A percentile compares a stretch with the other conserved stretches of the same genome.
Evolutionary conservation across 92 coral and sea anemone genomes (phyloP).

Genomic region (Phymanthus crucifer): DNA sequence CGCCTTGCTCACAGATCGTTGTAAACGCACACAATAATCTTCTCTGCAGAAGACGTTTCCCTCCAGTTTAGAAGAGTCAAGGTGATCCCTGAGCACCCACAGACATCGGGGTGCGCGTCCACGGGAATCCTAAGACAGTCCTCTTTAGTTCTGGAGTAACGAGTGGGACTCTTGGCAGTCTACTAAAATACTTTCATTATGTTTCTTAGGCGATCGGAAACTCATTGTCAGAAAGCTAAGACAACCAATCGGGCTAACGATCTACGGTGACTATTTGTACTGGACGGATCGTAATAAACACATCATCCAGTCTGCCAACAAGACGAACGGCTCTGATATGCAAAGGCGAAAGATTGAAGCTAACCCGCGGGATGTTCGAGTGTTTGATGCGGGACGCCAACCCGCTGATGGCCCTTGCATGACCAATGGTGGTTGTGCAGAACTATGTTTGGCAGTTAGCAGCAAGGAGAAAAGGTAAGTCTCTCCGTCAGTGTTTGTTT

Average conservation of each 20-base stretch:
- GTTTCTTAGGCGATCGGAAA: constrained; percentile 12
- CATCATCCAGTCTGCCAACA: constrained; percentile 45
- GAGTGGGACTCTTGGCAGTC: no score
- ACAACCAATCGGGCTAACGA: constrained; percentile 62
- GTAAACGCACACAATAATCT: no score
- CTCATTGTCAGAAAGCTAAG: neutral
- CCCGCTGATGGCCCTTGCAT: constrained; percentile 70
- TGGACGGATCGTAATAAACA: constrained; percentile 57
- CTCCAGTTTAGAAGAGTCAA: no score
- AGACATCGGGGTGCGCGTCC: no score
- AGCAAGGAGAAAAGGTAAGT: constrained; percentile 59
- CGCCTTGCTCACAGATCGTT: no score
- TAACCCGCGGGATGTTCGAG: constrained; percentile 58
- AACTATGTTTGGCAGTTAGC: constrained; percentile 78
- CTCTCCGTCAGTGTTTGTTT: no score
- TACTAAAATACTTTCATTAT: no score
- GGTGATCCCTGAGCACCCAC: no score
- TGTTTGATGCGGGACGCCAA: constrained; percentile 73
- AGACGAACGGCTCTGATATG: constrained; percentile 47
- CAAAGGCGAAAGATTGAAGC: neutral
- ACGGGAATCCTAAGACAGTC: no score
- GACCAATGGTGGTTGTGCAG: constrained; percentile 75
- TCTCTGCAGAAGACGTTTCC: no score
- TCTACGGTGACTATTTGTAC: constrained; percentile 66
- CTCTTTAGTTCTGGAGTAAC: no score